These are phyloP conservation scores for Siniperca scherzeri DNA, from an alignment of 2,797 vertebrate species.

Conservation along the genomic window DNA sequence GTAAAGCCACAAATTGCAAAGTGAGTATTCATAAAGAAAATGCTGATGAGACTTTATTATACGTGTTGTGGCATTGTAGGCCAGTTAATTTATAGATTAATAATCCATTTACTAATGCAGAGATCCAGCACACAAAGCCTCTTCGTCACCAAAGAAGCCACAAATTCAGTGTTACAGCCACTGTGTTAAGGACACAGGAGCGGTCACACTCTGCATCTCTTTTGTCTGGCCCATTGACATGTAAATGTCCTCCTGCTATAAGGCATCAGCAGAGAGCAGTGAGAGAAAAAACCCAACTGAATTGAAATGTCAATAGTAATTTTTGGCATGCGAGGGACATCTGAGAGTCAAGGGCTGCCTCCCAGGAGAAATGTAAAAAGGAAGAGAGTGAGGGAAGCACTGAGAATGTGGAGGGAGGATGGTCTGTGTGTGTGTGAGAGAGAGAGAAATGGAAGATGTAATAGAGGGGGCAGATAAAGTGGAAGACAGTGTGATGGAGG, in stretches of 20 bases:
- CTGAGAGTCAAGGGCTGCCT: constrained; percentile 84
- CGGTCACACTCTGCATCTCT: constrained; percentile 67
- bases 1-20: not conserved
- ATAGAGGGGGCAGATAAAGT: constrained; percentile 76
- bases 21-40: not conserved
- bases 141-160: constrained; percentile 48
- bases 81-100: constrained; percentile 20
- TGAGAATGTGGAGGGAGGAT: constrained; percentile 57
- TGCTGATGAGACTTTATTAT: not conserved
- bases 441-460: constrained; percentile 63
- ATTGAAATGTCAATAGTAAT: constrained; percentile 97
- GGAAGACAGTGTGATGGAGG: constrained; percentile 72
- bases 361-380: constrained; percentile 78
- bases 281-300: constrained; percentile 83
- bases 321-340: constrained; percentile 89
- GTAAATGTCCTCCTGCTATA: constrained; percentile 86
- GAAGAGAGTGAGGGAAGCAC: constrained; percentile 61
- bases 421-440: constrained; percentile 24
- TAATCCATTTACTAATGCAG: constrained; percentile 49
- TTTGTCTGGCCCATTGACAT: constrained; percentile 90
- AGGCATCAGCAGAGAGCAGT: constrained; percentile 86
- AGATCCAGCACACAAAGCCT: constrained; percentile 36
- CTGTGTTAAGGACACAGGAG: constrained; percentile 79
- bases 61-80: not conserved
- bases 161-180: constrained; percentile 52